Evolutionary conservation across 2,113 vertebrate species (phyloP), one percentile per base, ranked within the genome.

Genomic region (Serinus canaria): DNA sequence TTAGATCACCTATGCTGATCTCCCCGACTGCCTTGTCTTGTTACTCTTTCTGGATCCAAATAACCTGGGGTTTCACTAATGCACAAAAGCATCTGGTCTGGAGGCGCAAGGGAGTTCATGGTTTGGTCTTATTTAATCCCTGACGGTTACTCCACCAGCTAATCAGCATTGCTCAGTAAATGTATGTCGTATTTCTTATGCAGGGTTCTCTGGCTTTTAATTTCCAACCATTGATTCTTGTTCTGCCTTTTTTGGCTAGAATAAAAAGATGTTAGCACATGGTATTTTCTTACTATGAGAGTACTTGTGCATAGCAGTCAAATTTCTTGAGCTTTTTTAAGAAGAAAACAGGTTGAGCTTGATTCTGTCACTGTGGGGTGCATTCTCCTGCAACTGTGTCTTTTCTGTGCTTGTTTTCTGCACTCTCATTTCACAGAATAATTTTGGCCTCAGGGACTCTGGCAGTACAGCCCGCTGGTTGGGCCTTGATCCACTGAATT

Each of bases 341-440:
- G 87, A 92, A 92, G 70, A 95, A 95, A 95, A 95, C 93, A 95
- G 91, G 94, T 95, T 94, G 93, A 96, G 70, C 96, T 95, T 97
- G 94, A 96, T 94, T 95, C 53, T 92, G 62, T 78, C 96, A 94
- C 91, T 96, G 74, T 96, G 81, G 87, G 89, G 91, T 95, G 84
- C 55, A 0, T 95, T 95, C 95, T 95, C 58, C 53, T 87, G 74
- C 81, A 64, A 80, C 84, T 83, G 66, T 89, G 39, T 83, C 75
- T 95, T 93, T 92, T 94, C 94, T 64, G 27, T 80, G 72, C 78
- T 63, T 91, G 50, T 96, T 95, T 92, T 95, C 87, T 94, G 78
- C 78, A 87, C 63, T 70, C 60, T 97, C 92, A 90, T 96, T 93
- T 95, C 73, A 67, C 68, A 52, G 94, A 72, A 94, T 95, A 96